A percentile compares a stretch with the other conserved stretches of the same genome.
Conservation (phyloP, 2,797 vertebrate species). For the Megalops cyprinoides region DNA sequence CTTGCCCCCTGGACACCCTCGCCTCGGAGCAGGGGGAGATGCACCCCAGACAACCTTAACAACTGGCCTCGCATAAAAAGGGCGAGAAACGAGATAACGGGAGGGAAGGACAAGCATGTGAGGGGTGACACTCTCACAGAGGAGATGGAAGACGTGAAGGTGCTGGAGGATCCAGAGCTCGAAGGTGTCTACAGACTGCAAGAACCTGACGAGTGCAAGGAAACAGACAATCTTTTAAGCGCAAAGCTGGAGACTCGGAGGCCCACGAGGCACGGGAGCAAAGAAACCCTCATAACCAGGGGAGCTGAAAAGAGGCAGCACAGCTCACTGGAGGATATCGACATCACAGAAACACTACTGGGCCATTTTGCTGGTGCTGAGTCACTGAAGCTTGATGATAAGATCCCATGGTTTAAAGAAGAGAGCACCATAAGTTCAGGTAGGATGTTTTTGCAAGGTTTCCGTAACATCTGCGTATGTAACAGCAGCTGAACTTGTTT, state of each 20-base stretch:
- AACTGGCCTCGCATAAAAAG: slow-evolving; percentile 92
- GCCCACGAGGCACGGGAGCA: slow-evolving; percentile 61
- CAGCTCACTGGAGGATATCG: slow-evolving; percentile 43
- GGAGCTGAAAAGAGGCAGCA: slow-evolving; percentile 38
- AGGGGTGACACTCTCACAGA: slow-evolving; percentile 49
- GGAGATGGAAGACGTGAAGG: slow-evolving; percentile 44
- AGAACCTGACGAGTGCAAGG: slow-evolving; percentile 67
- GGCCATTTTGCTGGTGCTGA: slow-evolving; percentile 43
- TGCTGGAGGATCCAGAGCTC: slow-evolving; percentile 81
- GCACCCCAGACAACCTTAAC: slow-evolving; percentile 85
- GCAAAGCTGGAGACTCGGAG: slow-evolving; percentile 52
- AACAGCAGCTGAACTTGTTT: background rate
- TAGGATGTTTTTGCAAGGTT: slow-evolving; percentile 44
- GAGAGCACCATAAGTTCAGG: slow-evolving; percentile 51
- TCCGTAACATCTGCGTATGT: background rate
- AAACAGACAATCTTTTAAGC: slow-evolving; percentile 50
- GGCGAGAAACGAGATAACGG: slow-evolving; percentile 58
- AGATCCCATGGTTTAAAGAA: slow-evolving; percentile 39
- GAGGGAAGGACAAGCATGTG: slow-evolving; percentile 54
- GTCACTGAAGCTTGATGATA: slow-evolving; percentile 49
- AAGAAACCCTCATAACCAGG: slow-evolving; percentile 35
- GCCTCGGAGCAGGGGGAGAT: slow-evolving; percentile 82
- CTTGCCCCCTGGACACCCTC: slow-evolving; percentile 82
- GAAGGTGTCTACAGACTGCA: slow-evolving; percentile 83
- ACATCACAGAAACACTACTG: slow-evolving; percentile 55